phyloP scores from a whole-genome alignment of 2,888 invertebrate species.

The Teleiodes luculella region DNA sequence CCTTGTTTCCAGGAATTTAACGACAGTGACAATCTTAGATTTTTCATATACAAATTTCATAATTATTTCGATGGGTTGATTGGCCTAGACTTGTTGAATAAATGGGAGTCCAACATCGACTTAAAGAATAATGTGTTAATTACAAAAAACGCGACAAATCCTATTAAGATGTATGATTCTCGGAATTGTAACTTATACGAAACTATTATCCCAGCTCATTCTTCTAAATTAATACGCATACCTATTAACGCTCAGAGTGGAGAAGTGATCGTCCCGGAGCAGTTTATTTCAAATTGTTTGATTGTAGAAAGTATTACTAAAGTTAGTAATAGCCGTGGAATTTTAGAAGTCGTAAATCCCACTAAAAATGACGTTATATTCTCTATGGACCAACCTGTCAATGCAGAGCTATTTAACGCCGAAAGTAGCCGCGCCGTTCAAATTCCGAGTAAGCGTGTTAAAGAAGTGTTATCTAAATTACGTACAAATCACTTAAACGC shows the following conservation, averaged over 20 bases:
- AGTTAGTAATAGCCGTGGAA: neutral
- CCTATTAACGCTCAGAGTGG: neutral
- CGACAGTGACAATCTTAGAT: neutral
- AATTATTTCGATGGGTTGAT: neutral
- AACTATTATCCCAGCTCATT: neutral
- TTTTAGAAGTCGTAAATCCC: neutral
- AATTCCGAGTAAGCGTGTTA: neutral
- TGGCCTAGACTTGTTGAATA: neutral
- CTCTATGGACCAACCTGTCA: neutral
- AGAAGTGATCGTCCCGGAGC: neutral
- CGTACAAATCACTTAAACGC: too few relatives aligned
- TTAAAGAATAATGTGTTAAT: neutral
- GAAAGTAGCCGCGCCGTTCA: neutral
- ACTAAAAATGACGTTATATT: neutral
- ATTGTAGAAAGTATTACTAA: neutral
- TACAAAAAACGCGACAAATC: neutral
- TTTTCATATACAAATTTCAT: neutral
- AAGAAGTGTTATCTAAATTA: neutral
- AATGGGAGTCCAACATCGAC: neutral
- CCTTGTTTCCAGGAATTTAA: neutral
- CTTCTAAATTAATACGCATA: neutral
- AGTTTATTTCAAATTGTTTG: too few relatives aligned
- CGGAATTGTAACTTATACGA: neutral
- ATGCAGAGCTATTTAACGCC: neutral
- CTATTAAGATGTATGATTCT: neutral